Conservation (phyloP, 2,113 vertebrate species). For the Acinonyx jubatus region DNA sequence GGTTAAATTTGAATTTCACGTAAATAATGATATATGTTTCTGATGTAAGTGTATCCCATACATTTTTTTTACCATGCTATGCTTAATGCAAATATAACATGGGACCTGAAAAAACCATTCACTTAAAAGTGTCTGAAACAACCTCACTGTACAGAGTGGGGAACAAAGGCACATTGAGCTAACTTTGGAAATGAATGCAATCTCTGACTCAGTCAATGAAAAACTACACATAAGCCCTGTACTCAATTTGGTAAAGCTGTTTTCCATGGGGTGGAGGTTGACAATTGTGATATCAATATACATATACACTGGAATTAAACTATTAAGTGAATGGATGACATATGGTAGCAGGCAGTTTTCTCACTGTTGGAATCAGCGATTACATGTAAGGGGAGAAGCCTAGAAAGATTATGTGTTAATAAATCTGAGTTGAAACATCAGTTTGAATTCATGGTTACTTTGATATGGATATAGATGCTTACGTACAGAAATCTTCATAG, state of each 20-base stretch:
- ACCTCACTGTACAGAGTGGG: not conserved
- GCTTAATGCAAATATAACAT: not conserved
- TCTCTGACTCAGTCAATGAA: not conserved
- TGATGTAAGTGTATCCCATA: not conserved
- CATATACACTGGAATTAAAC: not conserved
- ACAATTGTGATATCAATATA: not conserved
- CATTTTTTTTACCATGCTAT: not conserved
- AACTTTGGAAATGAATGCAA: not conserved
- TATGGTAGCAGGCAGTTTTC: not conserved
- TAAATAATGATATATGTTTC: not conserved
- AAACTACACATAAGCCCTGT: not conserved
- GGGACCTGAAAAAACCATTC: not conserved
- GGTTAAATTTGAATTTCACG: conserved; percentile 15
- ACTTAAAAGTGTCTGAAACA: not conserved
- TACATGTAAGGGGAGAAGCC: not conserved
- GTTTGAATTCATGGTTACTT: not conserved
- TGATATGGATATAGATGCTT: not conserved
- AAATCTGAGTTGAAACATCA: not conserved
- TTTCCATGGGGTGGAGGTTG: not conserved
- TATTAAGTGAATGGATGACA: not conserved
- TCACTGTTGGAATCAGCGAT: not conserved
- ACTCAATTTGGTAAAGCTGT: not conserved
- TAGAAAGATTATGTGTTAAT: not conserved
- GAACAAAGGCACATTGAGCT: not conserved
- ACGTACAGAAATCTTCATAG: not conserved